Percentiles rank a stretch among this genome's conserved stretches.
Conservation (phyloP, 23 tunicate species). For the Ascidia mentula region DNA sequence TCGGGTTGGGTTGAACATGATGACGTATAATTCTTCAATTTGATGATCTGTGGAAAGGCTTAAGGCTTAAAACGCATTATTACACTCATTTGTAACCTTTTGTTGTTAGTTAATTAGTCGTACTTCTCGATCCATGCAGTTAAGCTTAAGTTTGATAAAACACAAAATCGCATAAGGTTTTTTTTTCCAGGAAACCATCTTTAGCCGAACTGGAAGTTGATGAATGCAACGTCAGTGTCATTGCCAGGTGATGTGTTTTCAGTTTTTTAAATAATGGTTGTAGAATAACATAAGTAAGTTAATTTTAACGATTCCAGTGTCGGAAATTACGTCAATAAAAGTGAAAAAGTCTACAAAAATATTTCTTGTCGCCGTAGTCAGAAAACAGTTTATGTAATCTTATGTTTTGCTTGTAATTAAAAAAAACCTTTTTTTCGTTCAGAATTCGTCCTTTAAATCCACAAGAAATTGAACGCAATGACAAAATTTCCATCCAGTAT, state of each 20-base stretch:
- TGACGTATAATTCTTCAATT: neutral
- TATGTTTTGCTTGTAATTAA: too few relatives aligned
- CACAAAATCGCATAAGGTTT: neutral
- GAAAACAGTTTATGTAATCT: too few relatives aligned
- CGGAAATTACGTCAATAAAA: too few relatives aligned
- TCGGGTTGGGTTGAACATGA: too few relatives aligned
- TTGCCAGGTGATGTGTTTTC: slow-evolving; percentile 47
- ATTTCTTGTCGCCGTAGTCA: too few relatives aligned
- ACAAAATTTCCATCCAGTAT: slow-evolving; percentile 32
- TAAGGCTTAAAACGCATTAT: neutral
- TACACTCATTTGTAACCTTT: neutral
- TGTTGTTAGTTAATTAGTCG: neutral
- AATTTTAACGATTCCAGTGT: too few relatives aligned
- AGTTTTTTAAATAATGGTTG: neutral
- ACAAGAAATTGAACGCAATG: slow-evolving; percentile 61
- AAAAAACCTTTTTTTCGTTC: neutral
- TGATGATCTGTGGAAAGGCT: neutral
- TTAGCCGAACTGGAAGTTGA: slow-evolving; percentile 63
- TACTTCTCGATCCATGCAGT: neutral
- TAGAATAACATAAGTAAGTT: too few relatives aligned
- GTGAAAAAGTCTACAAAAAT: too few relatives aligned
- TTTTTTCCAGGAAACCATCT: slow-evolving; percentile 28
- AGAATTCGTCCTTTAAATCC: slow-evolving; percentile 85
- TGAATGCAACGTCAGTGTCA: slow-evolving; percentile 71
- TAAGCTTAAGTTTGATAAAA: too few relatives aligned